phyloP scores from a whole-genome alignment of 2,888 invertebrate species.

The Erebia epiphron region DNA sequence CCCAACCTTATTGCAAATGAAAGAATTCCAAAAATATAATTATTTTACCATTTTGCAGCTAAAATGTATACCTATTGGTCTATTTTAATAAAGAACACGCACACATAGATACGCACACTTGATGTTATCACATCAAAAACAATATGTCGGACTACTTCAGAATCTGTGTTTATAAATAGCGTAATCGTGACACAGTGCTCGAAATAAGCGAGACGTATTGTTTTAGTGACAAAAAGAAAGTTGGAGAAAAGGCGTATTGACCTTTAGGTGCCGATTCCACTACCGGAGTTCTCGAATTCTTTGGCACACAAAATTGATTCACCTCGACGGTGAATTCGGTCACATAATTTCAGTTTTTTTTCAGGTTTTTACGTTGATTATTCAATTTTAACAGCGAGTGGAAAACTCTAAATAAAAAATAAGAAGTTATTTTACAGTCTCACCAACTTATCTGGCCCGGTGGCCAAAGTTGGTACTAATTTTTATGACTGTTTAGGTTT shows the following conservation, averaged over 20 bases:
- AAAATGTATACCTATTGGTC: neutral
- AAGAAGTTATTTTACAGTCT: no score
- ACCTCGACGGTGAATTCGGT: no score
- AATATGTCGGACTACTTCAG: constrained; percentile 9
- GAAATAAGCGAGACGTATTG: constrained; percentile 17
- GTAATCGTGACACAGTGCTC: constrained; percentile 8
- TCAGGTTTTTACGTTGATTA: no score
- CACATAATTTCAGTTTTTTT: no score
- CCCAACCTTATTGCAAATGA: no score
- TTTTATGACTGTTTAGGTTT: no score
- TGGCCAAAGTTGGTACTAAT: no score
- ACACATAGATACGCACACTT: neutral
- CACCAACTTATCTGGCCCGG: no score
- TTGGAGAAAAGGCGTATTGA: constrained; percentile 22
- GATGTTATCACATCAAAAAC: constrained; percentile 10
- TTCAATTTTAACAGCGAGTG: no score
- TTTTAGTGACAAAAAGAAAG: constrained; percentile 21
- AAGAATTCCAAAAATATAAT: no score
- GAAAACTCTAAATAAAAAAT: no score
- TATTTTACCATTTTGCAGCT: no score
- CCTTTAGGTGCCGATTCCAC: constrained; percentile 47
- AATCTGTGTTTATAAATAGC: constrained; percentile 18
- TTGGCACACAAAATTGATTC: neutral
- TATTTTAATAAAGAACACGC: constrained; percentile 7
- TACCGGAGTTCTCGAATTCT: neutral